These are phyloP conservation scores for Tetrao urogallus DNA, from an alignment of 2,113 vertebrate genomes.

Conservation along the genomic window DNA sequence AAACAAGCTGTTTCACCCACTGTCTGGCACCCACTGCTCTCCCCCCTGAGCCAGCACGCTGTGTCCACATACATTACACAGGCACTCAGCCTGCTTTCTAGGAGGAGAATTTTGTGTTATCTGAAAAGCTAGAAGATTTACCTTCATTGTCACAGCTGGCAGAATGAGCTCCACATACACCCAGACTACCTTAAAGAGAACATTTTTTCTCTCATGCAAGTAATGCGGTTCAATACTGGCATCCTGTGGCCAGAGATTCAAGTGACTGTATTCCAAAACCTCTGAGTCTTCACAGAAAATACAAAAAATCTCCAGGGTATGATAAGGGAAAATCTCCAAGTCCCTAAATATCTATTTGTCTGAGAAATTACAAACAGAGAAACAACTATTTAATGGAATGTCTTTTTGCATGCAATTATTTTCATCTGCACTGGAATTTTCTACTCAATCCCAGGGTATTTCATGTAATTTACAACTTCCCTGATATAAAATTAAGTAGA, in stretches of 20 bases:
- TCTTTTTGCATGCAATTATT: not conserved
- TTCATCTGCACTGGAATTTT: not conserved
- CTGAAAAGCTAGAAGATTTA: slow-evolving; percentile 53
- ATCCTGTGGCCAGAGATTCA: slow-evolving; percentile 79
- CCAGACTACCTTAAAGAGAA: slow-evolving; percentile 60
- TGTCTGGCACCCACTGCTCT: not conserved
- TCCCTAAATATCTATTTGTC: not conserved
- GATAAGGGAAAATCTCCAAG: not conserved
- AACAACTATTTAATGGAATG: not conserved
- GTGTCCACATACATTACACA: not conserved
- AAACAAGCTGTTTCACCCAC: not conserved
- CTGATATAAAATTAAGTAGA: not conserved
- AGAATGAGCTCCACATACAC: slow-evolving; percentile 18
- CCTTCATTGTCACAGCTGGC: slow-evolving; percentile 32
- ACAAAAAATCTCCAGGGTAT: not conserved
- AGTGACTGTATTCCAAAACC: slow-evolving; percentile 16
- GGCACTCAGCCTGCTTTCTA: not conserved
- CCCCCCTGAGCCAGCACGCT: not conserved
- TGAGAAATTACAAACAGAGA: slow-evolving; percentile 14
- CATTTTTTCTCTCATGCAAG: slow-evolving; percentile 31
- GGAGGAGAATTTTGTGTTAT: not conserved
- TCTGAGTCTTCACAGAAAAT: slow-evolving; percentile 14
- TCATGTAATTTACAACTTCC: not conserved
- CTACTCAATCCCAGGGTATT: not conserved
- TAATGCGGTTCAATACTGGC: slow-evolving; percentile 80